phyloP scores from a whole-genome alignment of 2,888 invertebrate species.

The Myathropa florea region DNA sequence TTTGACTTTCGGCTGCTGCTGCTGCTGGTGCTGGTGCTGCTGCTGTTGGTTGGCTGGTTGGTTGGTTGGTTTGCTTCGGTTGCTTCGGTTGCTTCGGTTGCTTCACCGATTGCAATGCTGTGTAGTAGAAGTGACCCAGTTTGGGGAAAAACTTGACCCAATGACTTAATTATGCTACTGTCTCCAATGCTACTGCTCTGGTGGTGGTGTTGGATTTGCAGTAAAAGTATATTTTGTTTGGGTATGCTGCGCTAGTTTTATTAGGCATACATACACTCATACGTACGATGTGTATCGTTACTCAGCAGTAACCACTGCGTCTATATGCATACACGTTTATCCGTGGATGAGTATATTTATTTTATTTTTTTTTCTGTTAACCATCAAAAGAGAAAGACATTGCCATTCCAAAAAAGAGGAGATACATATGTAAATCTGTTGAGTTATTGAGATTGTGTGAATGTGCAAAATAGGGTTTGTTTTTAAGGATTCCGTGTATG shows the following conservation, averaged over 20 bases:
- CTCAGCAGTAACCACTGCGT: conserved; percentile 10
- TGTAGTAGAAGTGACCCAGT: conserved; percentile 76
- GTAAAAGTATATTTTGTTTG: conserved; percentile 70
- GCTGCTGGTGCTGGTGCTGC: conserved; percentile 32
- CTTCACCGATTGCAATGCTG: conserved; percentile 66
- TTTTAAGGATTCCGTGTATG: neutral
- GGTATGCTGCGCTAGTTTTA: conserved; percentile 61
- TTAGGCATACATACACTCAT: neutral
- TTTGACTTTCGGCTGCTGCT: conserved; percentile 39
- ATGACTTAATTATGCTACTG: conserved; percentile 77
- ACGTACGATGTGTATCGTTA: conserved; percentile 41
- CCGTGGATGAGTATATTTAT: conserved; percentile 17
- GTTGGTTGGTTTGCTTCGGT: conserved; percentile 17
- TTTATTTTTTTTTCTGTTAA: conserved; percentile 17
- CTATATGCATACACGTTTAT: neutral
- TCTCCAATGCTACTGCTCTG: conserved; percentile 71
- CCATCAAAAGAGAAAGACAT: conserved; percentile 32
- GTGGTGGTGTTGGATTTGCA: conserved; percentile 66
- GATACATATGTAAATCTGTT: conserved; percentile 27
- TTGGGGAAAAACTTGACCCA: conserved; percentile 78
- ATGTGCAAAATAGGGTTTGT: neutral
- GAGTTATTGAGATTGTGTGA: conserved; percentile 9
- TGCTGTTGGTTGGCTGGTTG: conserved; percentile 9
- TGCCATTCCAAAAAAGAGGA: conserved; percentile 12
- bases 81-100: conserved; percentile 58